Base-by-base conservation (phyloP, 2,113 vertebrate species). In the Ancistrus triradiatus region DNA sequence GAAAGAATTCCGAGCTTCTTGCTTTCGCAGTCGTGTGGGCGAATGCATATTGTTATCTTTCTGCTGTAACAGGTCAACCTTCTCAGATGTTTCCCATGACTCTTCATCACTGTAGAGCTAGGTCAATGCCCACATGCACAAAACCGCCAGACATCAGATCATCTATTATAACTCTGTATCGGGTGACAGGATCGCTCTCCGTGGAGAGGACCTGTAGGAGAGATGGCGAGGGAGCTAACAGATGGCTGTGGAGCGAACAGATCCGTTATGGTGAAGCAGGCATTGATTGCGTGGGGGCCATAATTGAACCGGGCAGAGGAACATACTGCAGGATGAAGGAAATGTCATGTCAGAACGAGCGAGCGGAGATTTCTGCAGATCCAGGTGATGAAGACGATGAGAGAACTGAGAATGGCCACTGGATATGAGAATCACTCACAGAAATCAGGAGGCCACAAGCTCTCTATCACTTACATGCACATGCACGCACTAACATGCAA, bases 371-470 rank as follows among this genome's bases (percentile, higher is more conserved):
- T 66, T 58, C 43, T 58, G 31, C 6, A 56, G 43, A 56, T 48
- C 15, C 5, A n/a, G 5, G 13, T 59, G 75, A 75, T 59, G 58
- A 21, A 53, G 37, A 47, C 44, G 18, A 49, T 10, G 18, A 46
- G 19, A 17, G 42, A 3, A 6, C 10, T 6, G 19, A 44, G 22
- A 31, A 27, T 10, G 47, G 62, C 14, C 4, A 73, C 77, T 78
- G 80, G 81, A 85, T 81, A 82, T 80, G 76, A 66, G 55, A 80
- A 76, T 81, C 61, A 38, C 72, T 81, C 73, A 68, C 74, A 48
- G 73, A 69, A 56, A 56, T 58, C 78, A 77, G 68, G 62, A 74
- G 35, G 52, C 15, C 14, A 15, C 25, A 4, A 13, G n/a, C 13
- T 55, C 27, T 53, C 17, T 31, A 18, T 33, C 57, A 25, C 38